Percentiles rank a stretch among this genome's conserved stretches.
Conservation (phyloP, 2,113 vertebrate genomes). For the Solea senegalensis region DNA sequence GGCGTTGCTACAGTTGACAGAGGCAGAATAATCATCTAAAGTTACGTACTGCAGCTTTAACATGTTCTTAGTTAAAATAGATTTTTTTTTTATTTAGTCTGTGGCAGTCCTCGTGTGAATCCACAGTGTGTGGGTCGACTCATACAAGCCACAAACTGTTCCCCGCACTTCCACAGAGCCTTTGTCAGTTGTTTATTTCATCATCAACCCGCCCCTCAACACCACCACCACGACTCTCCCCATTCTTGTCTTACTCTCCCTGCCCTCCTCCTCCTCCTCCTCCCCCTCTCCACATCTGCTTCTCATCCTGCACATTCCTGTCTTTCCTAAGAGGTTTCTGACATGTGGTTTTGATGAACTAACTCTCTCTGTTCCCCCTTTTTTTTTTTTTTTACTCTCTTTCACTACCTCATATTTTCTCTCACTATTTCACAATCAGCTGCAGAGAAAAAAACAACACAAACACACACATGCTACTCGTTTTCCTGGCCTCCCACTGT, state of each 20-base stretch:
- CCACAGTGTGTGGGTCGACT: neutral
- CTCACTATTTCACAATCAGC: slow-evolving; percentile 28
- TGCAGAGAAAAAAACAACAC: neutral
- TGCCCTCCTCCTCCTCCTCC: neutral
- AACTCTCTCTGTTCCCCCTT: slow-evolving; percentile 4
- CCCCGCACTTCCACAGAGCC: neutral
- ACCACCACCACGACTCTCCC: neutral
- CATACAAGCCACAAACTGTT: neutral
- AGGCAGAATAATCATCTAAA: too few relatives aligned
- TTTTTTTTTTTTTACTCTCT: slow-evolving; percentile 5
- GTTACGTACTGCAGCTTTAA: too few relatives aligned
- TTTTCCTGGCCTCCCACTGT: slow-evolving; percentile 7
- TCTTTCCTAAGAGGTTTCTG: slow-evolving; percentile 47
- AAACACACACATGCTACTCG: neutral
- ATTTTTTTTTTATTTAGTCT: neutral
- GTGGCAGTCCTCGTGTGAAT: too few relatives aligned
- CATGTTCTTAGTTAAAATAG: too few relatives aligned
- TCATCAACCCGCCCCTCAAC: neutral
- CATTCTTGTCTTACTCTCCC: neutral
- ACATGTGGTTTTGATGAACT: slow-evolving; percentile 68
- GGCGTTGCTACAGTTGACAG: too few relatives aligned
- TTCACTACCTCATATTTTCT: slow-evolving; percentile 24
- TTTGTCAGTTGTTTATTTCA: slow-evolving; percentile 3
- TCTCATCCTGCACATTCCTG: slow-evolving; percentile 56
- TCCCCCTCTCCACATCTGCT: slow-evolving; percentile 52